Conservation (phyloP, 2,888 invertebrate genomes). For the Eutolmus rufibarbis region DNA sequence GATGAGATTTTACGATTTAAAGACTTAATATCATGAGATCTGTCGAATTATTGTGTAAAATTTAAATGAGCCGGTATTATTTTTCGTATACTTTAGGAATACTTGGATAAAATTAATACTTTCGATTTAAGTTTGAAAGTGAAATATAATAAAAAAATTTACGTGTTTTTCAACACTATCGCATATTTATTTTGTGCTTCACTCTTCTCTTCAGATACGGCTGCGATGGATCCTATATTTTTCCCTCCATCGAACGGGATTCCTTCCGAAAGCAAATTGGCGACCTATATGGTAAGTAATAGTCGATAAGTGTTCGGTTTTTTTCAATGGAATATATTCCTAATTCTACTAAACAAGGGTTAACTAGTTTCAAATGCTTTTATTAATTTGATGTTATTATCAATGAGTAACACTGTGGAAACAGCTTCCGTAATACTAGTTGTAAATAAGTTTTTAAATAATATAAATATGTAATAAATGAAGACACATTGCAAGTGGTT, state of each 20-base stretch:
- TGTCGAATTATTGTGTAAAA: background rate
- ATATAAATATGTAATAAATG: background rate
- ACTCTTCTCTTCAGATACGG: constrained; percentile 56
- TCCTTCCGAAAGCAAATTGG: constrained; percentile 84
- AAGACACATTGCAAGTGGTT: background rate
- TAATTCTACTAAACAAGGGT: background rate
- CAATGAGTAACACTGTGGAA: background rate
- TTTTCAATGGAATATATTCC: background rate
- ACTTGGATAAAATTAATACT: background rate
- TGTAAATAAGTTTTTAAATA: background rate
- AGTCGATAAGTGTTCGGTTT: background rate
- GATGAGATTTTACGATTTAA: background rate
- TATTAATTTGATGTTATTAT: background rate
- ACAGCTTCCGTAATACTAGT: background rate
- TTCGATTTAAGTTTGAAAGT: background rate
- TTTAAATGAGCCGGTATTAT: background rate
- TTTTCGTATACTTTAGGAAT: background rate
- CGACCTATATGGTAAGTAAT: constrained; percentile 78
- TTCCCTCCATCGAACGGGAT: constrained; percentile 75
- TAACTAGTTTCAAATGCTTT: background rate
- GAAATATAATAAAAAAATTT: background rate
- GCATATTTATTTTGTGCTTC: background rate
- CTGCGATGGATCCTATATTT: constrained; percentile 78
- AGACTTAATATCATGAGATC: background rate
- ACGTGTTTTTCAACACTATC: background rate